Percentiles rank a stretch among this genome's conserved stretches.
Conservation (phyloP, 2,888 invertebrate genomes). For the Lasioglossum leucozonium region DNA sequence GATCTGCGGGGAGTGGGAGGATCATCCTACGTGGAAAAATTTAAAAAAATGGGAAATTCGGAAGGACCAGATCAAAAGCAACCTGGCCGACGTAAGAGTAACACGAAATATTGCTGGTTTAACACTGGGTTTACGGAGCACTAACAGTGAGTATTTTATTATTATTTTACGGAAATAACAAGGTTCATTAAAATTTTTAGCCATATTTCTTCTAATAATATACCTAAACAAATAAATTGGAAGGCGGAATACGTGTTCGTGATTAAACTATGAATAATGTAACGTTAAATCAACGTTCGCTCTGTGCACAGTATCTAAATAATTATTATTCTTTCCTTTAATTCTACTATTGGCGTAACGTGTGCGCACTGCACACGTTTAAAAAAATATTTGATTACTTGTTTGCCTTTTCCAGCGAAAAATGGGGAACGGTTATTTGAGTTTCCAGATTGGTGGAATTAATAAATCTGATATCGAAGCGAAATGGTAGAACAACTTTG, state of each 20-base stretch:
- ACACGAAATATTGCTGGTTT: too few species aligned
- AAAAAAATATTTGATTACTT: conserved; percentile 3
- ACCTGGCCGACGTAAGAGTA: neutral
- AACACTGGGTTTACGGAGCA: too few species aligned
- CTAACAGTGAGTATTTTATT: too few species aligned
- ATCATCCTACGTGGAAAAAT: neutral
- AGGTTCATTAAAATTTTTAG: too few species aligned
- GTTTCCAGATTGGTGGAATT: neutral
- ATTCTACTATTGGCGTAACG: neutral
- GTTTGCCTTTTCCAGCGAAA: neutral
- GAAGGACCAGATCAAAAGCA: neutral
- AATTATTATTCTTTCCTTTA: neutral
- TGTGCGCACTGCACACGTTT: neutral
- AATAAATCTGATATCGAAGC: neutral
- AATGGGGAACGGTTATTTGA: neutral
- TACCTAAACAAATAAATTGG: too few species aligned
- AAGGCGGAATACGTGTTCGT: neutral
- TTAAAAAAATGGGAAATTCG: neutral
- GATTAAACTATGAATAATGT: neutral
- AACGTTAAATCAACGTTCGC: neutral
- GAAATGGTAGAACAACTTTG: neutral
- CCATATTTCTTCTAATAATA: too few species aligned
- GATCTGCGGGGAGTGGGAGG: neutral
- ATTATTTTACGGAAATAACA: too few species aligned
- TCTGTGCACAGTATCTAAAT: neutral